Conservation (phyloP, 2,113 vertebrate species). For the Zosterops pallidus region DNA sequence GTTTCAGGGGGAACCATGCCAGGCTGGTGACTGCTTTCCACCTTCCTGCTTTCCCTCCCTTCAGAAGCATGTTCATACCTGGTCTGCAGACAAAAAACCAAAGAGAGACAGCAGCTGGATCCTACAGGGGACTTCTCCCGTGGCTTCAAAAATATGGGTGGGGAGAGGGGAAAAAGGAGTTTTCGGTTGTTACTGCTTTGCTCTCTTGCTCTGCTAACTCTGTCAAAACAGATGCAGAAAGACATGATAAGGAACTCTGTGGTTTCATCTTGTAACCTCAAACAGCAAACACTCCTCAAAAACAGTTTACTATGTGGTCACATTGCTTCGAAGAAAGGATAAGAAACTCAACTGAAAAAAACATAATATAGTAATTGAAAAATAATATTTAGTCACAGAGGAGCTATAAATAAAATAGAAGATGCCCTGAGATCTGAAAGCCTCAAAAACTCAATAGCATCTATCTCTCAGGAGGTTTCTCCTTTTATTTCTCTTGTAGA, state of each 20-base stretch:
- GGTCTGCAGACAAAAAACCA: constrained; percentile 85
- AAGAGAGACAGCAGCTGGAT: constrained; percentile 82
- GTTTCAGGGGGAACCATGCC: neutral
- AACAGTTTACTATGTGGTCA: neutral
- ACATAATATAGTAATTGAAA: neutral
- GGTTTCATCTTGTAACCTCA: constrained; percentile 59
- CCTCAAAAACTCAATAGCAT: neutral
- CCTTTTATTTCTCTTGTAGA: neutral
- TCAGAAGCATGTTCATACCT: constrained; percentile 66
- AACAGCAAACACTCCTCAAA: constrained; percentile 38
- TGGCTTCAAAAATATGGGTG: constrained; percentile 73
- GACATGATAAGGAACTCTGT: constrained; percentile 46
- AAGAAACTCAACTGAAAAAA: neutral
- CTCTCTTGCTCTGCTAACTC: neutral
- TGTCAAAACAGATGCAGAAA: constrained; percentile 20
- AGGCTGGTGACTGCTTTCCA: neutral
- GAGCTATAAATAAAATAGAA: constrained; percentile 10
- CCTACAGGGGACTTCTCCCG: constrained; percentile 83
- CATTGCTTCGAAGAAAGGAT: neutral
- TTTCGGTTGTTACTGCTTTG: neutral
- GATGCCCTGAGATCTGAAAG: neutral
- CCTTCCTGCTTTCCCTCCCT: neutral
- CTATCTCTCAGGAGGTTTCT: neutral
- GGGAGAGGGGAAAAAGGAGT: neutral
- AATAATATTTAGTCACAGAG: neutral